Conservation (phyloP, 2,888 invertebrate genomes). For the Cephus runcator region DNA sequence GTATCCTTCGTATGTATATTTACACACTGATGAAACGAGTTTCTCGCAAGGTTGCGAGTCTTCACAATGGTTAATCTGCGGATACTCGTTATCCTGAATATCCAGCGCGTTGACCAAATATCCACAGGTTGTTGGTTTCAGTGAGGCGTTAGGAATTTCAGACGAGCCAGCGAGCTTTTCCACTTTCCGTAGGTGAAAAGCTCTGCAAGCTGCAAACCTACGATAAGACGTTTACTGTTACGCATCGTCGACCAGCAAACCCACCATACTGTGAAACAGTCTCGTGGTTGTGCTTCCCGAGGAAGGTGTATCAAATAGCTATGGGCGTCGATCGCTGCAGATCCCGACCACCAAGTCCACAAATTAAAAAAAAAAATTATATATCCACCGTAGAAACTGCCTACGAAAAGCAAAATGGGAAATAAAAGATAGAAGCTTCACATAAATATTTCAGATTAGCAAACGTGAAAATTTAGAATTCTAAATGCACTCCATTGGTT, state of each 20-base stretch:
- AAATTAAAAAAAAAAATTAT: neutral
- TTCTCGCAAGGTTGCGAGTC: neutral
- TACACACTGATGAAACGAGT: neutral
- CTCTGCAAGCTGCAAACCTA: slow-evolving; percentile 27
- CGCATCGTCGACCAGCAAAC: slow-evolving; percentile 29
- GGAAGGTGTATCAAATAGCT: neutral
- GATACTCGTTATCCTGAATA: neutral
- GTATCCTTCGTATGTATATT: neutral
- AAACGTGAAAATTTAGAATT: neutral
- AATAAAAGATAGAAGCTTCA: neutral
- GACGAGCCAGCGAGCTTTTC: neutral
- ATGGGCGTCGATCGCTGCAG: neutral
- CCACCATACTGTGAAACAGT: slow-evolving; percentile 6
- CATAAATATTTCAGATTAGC: neutral
- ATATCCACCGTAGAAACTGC: neutral
- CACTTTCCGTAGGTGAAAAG: slow-evolving; percentile 8
- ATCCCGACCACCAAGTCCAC: neutral
- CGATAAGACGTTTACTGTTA: slow-evolving; percentile 34
- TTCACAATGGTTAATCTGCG: neutral
- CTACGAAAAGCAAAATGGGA: neutral
- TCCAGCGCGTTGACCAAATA: neutral
- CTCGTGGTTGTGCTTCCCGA: neutral
- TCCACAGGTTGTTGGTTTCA: neutral
- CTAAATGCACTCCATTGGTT: neutral
- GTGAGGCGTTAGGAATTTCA: neutral